These are phyloP conservation scores for Panulirus ornatus DNA, from an alignment of 1,140 invertebrate genomes.

Conservation along the genomic window DNA sequence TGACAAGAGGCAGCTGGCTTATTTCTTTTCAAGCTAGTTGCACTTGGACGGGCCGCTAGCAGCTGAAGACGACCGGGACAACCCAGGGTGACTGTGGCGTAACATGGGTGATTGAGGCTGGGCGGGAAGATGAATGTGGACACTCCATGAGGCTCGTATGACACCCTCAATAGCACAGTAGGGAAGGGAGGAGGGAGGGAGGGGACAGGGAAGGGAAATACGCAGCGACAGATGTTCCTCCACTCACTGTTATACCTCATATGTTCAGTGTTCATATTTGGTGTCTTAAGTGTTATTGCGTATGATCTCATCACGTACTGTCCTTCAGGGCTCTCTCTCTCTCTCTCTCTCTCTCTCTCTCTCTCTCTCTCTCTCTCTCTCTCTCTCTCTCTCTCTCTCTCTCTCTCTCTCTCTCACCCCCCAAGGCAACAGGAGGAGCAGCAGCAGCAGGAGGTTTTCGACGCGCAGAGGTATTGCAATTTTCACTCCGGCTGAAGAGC, in stretches of 20 bases:
- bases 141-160: not conserved
- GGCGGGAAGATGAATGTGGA: no score
- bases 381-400: not conserved
- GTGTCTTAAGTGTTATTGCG: no score
- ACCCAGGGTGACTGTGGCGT: no score
- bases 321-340: not conserved
- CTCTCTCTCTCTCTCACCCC: not conserved
- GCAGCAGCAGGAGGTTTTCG: not conserved
- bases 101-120: no score
- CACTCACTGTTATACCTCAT: not conserved
- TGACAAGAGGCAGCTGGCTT: no score
- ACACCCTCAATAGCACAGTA: not conserved
- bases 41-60: no score
- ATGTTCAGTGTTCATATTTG: not conserved
- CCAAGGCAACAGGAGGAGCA: not conserved
- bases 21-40: no score
- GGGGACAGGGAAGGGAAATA: not conserved
- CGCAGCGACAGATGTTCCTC: not conserved
- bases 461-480: no score
- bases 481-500: not conserved
- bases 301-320: no score
- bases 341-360: not conserved
- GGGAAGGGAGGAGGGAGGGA: not conserved
- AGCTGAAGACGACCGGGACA: no score
- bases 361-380: not conserved